Evolutionary conservation across 2,888 invertebrate species (phyloP).

Genomic region (Fragum whitleyi): DNA sequence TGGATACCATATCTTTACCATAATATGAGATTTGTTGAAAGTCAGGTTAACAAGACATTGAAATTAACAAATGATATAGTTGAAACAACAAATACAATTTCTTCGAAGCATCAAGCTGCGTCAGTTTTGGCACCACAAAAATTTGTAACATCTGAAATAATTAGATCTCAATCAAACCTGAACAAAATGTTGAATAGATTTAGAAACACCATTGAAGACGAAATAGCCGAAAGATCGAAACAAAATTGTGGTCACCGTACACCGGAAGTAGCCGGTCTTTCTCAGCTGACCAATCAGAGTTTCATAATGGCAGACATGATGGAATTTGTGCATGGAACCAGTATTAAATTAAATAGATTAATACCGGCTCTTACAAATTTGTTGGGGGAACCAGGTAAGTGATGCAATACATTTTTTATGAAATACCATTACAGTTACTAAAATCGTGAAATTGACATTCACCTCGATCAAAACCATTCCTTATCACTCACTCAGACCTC

Average conservation of each 20-base stretch:
- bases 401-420: too few species aligned
- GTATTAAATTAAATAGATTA: slow-evolving; percentile 68
- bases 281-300: slow-evolving; percentile 19
- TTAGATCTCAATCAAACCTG: slow-evolving; percentile 1
- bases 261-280: slow-evolving; percentile 1
- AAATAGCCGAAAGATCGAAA: neutral
- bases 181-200: neutral
- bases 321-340: slow-evolving; percentile 69
- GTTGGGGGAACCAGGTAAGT: slow-evolving; percentile 77
- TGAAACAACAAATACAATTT: slow-evolving; percentile 39
- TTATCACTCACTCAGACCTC: too few species aligned
- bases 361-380: slow-evolving; percentile 76
- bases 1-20: slow-evolving; percentile 79
- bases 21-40: slow-evolving; percentile 73
- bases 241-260: neutral
- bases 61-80: slow-evolving; percentile 39
- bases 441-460: too few species aligned
- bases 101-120: slow-evolving; percentile 37
- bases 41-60: slow-evolving; percentile 73
- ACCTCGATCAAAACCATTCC: too few species aligned
- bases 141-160: neutral
- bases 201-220: neutral
- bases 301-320: slow-evolving; percentile 47
- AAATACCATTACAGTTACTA: too few species aligned
- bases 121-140: slow-evolving; percentile 46